Percentiles rank a stretch among this genome's conserved stretches.
phyloP scores from a whole-genome alignment of 2,888 invertebrate species.

The Pheosia gnoma region DNA sequence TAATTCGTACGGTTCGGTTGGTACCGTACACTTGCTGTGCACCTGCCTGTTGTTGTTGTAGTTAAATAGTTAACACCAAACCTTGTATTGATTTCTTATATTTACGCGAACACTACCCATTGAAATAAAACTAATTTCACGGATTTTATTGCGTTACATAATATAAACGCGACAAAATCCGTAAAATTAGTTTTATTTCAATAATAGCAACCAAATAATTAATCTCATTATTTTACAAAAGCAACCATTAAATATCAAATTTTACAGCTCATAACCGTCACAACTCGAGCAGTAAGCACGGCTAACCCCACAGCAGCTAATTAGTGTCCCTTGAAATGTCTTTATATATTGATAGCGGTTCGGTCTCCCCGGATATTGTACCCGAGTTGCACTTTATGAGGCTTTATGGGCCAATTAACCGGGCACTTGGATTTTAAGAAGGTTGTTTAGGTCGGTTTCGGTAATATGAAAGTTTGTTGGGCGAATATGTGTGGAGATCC shows the following conservation, averaged over 20 bases:
- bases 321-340: slow-evolving; percentile 15
- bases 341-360: slow-evolving; percentile 3
- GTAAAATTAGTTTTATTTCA: too few relatives aligned
- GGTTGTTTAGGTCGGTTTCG: slow-evolving; percentile 13
- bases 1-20: too few relatives aligned
- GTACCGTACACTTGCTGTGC: too few relatives aligned
- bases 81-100: too few relatives aligned
- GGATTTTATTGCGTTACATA: too few relatives aligned
- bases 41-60: too few relatives aligned
- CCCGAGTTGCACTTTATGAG: slow-evolving; percentile 36
- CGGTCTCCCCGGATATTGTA: slow-evolving; percentile 22
- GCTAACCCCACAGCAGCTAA: slow-evolving; percentile 13
- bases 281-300: slow-evolving; percentile 12
- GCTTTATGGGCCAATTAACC: slow-evolving; percentile 45
- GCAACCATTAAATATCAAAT: slow-evolving; percentile 20
- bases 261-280: slow-evolving; percentile 19
- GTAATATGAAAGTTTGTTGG: slow-evolving; percentile 19
- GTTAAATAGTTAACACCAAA: too few relatives aligned
- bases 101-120: too few relatives aligned
- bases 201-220: too few relatives aligned
- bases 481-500: neutral
- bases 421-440: slow-evolving; percentile 32
- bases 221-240: neutral
- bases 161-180: too few relatives aligned
- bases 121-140: too few relatives aligned